A percentile compares a stretch with the other conserved stretches of the same genome.
These are phyloP conservation scores for Halichoeres trimaculatus DNA, from an alignment of 2,113 vertebrate species.

Conservation along the genomic window DNA sequence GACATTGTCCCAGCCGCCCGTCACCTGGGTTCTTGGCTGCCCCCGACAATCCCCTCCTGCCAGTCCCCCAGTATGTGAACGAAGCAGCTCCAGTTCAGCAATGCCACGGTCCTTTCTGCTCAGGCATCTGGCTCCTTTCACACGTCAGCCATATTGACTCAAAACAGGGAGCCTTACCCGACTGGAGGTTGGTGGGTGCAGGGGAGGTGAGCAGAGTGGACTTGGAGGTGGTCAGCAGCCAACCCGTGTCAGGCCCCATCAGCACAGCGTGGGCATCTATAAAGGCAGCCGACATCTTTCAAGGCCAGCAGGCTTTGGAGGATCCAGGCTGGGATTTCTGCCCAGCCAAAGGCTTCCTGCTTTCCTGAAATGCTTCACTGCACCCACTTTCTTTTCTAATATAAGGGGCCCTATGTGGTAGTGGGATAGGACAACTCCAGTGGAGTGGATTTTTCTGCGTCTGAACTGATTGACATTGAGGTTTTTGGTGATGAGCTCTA, in stretches of 20 bases:
- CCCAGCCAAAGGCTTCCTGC: constrained; percentile 68
- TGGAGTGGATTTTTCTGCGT: constrained; percentile 47
- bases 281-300: constrained; percentile 74
- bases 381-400: constrained; percentile 71
- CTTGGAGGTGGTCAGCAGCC: constrained; percentile 66
- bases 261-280: constrained; percentile 70
- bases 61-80: constrained; percentile 57
- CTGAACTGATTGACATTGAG: constrained; percentile 50
- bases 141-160: constrained; percentile 75
- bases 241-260: constrained; percentile 72
- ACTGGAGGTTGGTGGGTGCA: constrained; percentile 51
- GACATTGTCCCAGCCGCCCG: constrained; percentile 76
- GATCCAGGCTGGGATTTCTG: constrained; percentile 73
- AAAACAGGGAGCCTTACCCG: constrained; percentile 45
- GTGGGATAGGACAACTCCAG: constrained; percentile 35
- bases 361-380: constrained; percentile 70
- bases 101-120: constrained; percentile 68
- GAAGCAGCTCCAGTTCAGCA: constrained; percentile 54
- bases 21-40: constrained; percentile 81
- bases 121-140: constrained; percentile 78
- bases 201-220: constrained; percentile 34
- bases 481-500: constrained; percentile 43
- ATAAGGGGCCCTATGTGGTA: constrained; percentile 51
- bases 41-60: constrained; percentile 68
- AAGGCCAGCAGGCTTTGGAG: constrained; percentile 65